Evolutionary conservation across 2,797 vertebrate genomes (phyloP).

Genomic region (Petrocephalus sullivani): DNA sequence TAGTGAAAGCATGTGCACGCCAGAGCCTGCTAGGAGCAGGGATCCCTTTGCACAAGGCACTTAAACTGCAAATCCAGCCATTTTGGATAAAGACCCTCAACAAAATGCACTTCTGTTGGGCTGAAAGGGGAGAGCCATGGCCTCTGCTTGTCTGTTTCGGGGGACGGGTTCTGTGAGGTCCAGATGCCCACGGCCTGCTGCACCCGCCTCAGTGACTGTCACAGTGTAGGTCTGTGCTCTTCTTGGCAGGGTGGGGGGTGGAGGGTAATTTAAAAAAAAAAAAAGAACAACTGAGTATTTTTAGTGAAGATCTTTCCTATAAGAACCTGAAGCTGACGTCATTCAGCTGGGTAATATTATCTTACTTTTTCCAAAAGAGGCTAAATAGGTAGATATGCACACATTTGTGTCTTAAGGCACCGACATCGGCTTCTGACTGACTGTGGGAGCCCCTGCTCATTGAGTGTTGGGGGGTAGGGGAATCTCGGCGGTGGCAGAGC

Average conservation of each 20-base stretch:
- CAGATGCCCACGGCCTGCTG: not conserved
- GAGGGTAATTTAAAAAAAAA: not conserved
- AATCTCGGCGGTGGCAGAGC: not conserved
- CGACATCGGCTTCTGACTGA: not conserved
- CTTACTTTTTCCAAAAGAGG: no score
- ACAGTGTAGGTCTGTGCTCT: not conserved
- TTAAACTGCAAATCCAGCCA: not conserved
- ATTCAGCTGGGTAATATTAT: not conserved
- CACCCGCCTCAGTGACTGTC: not conserved
- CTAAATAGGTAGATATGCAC: not conserved
- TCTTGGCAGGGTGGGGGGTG: not conserved
- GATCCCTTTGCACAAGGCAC: not conserved
- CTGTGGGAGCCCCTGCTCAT: not conserved
- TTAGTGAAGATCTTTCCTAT: not conserved
- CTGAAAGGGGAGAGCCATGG: not conserved
- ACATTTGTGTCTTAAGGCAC: not conserved
- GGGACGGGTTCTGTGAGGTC: not conserved
- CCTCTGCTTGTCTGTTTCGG: not conserved
- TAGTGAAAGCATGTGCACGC: not conserved
- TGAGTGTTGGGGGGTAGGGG: not conserved
- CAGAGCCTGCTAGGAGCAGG: not conserved
- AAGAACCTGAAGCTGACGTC: not conserved
- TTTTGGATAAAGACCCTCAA: not conserved
- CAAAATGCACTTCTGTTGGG: not conserved
- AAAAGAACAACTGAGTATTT: not conserved